phyloP scores from a whole-genome alignment of 2,888 invertebrate species.

The Luperina testacea region DNA sequence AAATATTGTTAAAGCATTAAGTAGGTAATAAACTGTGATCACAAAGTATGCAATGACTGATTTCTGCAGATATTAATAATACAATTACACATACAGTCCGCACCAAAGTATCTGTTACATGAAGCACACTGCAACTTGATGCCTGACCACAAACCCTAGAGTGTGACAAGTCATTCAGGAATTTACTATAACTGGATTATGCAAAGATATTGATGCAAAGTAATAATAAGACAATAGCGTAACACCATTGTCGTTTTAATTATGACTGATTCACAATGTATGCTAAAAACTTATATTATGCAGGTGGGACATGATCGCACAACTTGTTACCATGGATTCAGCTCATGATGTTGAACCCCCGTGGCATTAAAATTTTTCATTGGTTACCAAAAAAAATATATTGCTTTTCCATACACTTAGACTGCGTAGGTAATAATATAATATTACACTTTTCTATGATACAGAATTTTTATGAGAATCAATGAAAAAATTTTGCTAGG shows the following conservation, averaged over 20 bases:
- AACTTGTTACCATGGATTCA: not conserved
- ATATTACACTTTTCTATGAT: too few relatives aligned
- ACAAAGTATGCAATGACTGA: not conserved
- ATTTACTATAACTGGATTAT: constrained; percentile 52
- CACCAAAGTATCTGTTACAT: constrained; percentile 61
- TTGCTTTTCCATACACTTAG: not conserved
- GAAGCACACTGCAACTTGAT: constrained; percentile 59
- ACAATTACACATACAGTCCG: constrained; percentile 19
- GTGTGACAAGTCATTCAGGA: constrained; percentile 43
- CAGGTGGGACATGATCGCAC: not conserved
- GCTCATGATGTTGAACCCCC: not conserved
- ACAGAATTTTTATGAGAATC: not conserved
- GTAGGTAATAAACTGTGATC: not conserved
- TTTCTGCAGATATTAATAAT: constrained; percentile 18
- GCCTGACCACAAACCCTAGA: constrained; percentile 65
- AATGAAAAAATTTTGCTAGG: too few relatives aligned
- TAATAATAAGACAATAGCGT: constrained; percentile 24
- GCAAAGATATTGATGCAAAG: constrained; percentile 34
- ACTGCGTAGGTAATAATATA: too few relatives aligned
- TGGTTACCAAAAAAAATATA: too few relatives aligned
- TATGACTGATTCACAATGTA: constrained; percentile 18
- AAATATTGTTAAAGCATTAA: not conserved
- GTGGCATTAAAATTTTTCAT: not conserved
- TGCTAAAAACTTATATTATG: constrained; percentile 1
- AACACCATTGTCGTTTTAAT: constrained; percentile 41